Base-by-base conservation (phyloP, 2,888 invertebrate genomes). In the Plebejus melissa region DNA sequence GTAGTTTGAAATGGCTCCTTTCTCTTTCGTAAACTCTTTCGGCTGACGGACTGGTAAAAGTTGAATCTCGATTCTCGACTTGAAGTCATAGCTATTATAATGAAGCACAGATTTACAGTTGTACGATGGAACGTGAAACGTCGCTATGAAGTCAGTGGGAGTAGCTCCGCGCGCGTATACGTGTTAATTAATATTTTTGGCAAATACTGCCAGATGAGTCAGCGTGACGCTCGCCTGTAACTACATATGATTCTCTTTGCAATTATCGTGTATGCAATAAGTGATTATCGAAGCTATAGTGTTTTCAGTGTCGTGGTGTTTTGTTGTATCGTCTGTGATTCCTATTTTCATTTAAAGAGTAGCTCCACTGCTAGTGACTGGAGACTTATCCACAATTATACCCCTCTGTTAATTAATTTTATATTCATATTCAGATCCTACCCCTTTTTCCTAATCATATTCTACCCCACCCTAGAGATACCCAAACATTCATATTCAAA, bases 141-240 rank as follows among this genome's bases (percentile, higher is more conserved):
- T 65, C 32, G 13, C 32, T 65, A 65, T 65, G 65, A 65, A 65
- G 13, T 65, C 65, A 36, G 65, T 65, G 36, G 32, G 65, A 76
- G 75, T 65, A 32, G 74, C 74, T 80, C 80, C 75, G 78, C 79
- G 69, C 9, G 72, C 78, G 79, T 80, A 76, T 80, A 83, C 84
- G 84, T 82, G 85, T 82, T 84, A 83, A 83, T 85, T 84, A 77
- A 81, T 84, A 86, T 86, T 82, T 81, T 81, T 79, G 81, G 82
- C 81, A 82, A 81, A 80, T 78, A 78, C 50, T 75, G 46, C 57
- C 69, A n/a, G 50, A 38, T 57, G 75, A 46, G 46, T 74, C 65
- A 74, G 22, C 46, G 65, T 65, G 65, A 74, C 46, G 22, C 38
- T 38, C 38, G 57, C 36, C 32, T 74, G 38, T 38, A 22, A 60